These are phyloP conservation scores for Melanostoma scalare DNA, from an alignment of 2,888 invertebrate species.

Conservation along the genomic window DNA sequence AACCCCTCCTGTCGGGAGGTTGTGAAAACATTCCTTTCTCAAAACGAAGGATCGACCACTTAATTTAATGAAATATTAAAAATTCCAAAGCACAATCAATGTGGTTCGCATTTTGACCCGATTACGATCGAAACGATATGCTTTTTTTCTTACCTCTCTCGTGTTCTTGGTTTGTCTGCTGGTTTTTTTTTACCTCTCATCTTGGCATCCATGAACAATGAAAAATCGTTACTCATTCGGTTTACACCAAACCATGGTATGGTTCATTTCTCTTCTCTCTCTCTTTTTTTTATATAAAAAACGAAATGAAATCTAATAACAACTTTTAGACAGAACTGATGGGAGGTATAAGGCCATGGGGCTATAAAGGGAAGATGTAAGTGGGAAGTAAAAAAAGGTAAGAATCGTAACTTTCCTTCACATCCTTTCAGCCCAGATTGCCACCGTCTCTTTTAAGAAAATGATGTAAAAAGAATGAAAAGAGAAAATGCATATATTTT, in stretches of 20 bases:
- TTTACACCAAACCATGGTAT: slow-evolving; percentile 28
- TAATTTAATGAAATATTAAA: slow-evolving; percentile 82
- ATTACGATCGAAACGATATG: slow-evolving; percentile 63
- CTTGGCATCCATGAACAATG: slow-evolving; percentile 56
- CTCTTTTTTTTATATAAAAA: slow-evolving; percentile 17
- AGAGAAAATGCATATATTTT: neutral
- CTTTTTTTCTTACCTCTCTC: slow-evolving; percentile 10
- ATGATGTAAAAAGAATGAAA: slow-evolving; percentile 17
- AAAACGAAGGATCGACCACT: slow-evolving; percentile 76
- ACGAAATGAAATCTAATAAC: slow-evolving; percentile 70
- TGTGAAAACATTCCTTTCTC: neutral
- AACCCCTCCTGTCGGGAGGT: too few species aligned
- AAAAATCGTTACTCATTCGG: slow-evolving; percentile 67
- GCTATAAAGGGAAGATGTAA: slow-evolving; percentile 8
- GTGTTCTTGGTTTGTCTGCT: neutral
- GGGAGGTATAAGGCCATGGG: slow-evolving; percentile 10
- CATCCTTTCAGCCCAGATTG: slow-evolving; percentile 63
- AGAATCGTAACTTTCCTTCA: slow-evolving; percentile 56
- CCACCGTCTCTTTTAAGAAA: slow-evolving; percentile 35
- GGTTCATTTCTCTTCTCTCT: neutral
- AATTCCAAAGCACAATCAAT: slow-evolving; percentile 76
- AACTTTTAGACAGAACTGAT: slow-evolving; percentile 61
- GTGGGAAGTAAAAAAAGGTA: slow-evolving; percentile 29
- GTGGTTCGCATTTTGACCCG: slow-evolving; percentile 67
- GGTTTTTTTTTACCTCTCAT: neutral